phyloP scores from a whole-genome alignment of 2,113 vertebrate species.

The Melospiza georgiana region DNA sequence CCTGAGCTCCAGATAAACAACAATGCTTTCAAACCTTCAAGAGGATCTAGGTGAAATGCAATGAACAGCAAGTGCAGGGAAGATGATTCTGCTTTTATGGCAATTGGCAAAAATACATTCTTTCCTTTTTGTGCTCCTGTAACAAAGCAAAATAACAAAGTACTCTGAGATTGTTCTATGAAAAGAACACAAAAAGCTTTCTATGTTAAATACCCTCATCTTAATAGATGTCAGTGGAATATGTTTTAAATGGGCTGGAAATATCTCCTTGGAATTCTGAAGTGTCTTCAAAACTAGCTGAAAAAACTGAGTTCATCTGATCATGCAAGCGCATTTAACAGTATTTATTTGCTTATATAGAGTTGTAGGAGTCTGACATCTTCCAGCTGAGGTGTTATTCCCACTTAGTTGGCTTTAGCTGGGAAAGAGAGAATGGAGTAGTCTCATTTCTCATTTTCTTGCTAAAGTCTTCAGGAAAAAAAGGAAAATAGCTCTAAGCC shows the following conservation, averaged over 20 bases:
- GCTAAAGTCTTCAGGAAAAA: background rate
- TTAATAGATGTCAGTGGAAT: background rate
- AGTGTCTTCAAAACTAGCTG: background rate
- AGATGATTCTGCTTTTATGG: constrained; percentile 40
- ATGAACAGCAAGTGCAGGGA: background rate
- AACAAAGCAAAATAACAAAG: constrained; percentile 32
- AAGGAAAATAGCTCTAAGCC: background rate
- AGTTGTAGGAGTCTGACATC: background rate
- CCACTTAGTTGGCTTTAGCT: background rate
- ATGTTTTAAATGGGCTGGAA: background rate
- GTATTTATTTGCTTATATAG: background rate
- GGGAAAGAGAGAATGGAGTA: background rate
- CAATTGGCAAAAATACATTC: constrained; percentile 12
- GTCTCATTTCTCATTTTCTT: background rate
- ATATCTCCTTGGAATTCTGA: background rate
- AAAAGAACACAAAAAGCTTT: constrained; percentile 12
- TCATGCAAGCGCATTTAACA: background rate
- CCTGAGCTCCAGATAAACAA: constrained; percentile 45
- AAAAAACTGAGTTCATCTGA: background rate
- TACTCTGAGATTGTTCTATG: background rate
- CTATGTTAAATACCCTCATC: background rate
- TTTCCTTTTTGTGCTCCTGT: background rate
- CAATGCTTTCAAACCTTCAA: constrained; percentile 39
- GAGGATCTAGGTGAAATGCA: constrained; percentile 52
- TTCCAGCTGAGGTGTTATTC: background rate